Base-by-base conservation (phyloP, 2,888 invertebrate species). In the Limnephilus marmoratus region DNA sequence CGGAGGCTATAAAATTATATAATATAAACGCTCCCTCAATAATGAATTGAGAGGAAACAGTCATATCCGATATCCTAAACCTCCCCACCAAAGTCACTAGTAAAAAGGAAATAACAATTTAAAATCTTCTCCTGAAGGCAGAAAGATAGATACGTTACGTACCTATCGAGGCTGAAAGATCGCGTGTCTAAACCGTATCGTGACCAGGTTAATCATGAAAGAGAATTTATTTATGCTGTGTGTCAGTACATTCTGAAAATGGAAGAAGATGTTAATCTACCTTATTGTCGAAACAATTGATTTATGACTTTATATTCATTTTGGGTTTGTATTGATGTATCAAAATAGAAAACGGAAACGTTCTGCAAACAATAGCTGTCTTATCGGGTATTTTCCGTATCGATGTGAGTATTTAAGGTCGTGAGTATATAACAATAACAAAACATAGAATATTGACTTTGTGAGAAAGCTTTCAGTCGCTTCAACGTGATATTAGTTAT, bases 311-410 rank as follows among this genome's bases (percentile, higher is more conserved):
- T 12, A 37, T 24, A 24, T n/a, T 45, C 49, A 86, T 29, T 29
- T 49, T 49, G 24, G 49, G 45, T n/a, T 86, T 86, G 37, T 86
- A 45, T 86, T 45, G 49, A 86, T 86, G 29, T 45, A 45, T 86
- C 41, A n/a, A 85, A 85, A 85, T 85, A 85, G 86, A 86, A 49
- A 86, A 86, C 45, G 86, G 86, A 86, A 86, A 86, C 41, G 37
- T 41, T 86, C 45, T 12, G 13, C 24, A 29, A 68, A 68, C 68
- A 68, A 68, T n/a, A 24, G 24, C 68, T 9, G 24, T 68, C 68
- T 68, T 68, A 24, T 24, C 68, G 68, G 24, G 24, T 68, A 68
- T 24, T 68, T 68, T 68, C 68, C n/a, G 18, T n/a, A 24, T 68
- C 68, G 68, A 68, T 68, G 5, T n/a, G 68, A 24, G 68, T 68